Conservation (phyloP, 2,797 vertebrate genomes). For the Schizopygopsis malacanthus region DNA sequence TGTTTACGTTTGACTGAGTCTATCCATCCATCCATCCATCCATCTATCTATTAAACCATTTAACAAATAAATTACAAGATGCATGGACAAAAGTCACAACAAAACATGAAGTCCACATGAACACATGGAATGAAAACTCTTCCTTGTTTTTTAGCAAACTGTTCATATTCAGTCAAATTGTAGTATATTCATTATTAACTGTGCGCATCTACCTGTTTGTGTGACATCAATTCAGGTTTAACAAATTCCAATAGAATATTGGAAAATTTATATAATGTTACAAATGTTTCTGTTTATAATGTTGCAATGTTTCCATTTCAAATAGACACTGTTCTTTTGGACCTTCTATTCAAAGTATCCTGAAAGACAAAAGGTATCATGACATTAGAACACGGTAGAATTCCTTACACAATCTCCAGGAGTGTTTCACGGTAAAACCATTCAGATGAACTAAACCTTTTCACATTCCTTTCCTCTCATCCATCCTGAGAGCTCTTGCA, state of each 20-base stretch:
- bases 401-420: conserved; percentile 7
- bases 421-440: conserved; percentile 8
- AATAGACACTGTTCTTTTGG: neutral
- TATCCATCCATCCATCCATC: neutral
- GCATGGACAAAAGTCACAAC: too few relatives aligned
- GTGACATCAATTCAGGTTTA: too few relatives aligned
- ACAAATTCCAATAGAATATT: neutral
- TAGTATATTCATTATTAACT: too few relatives aligned
- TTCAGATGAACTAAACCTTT: conserved; percentile 9
- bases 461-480: conserved; percentile 33
- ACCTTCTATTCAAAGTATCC: neutral
- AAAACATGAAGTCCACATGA: too few relatives aligned
- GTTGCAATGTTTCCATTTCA: too few relatives aligned
- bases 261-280: neutral
- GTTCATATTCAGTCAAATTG: too few relatives aligned
- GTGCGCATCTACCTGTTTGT: too few relatives aligned
- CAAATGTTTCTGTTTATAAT: too few relatives aligned
- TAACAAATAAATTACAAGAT: too few relatives aligned
- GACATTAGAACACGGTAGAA: neutral
- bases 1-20: neutral
- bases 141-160: too few relatives aligned
- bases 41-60: neutral
- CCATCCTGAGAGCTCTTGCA: conserved; percentile 16
- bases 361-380: too few relatives aligned
- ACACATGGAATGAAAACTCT: too few relatives aligned